Evolutionary conservation across 2,113 vertebrate species (phyloP).

Genomic region (Triplophysa siluroides): DNA sequence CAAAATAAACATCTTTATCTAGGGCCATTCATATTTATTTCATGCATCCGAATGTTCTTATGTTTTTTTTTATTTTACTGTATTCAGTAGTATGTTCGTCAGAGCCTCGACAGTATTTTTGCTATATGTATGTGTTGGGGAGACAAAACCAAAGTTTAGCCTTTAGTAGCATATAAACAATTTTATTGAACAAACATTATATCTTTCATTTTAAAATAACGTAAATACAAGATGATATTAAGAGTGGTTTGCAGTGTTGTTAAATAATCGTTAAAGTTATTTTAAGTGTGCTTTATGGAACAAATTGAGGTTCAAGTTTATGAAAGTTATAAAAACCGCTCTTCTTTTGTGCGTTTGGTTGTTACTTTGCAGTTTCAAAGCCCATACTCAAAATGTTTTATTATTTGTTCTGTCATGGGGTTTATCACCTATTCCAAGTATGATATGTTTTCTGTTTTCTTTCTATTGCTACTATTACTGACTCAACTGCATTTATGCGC

Average conservation of each 20-base stretch:
- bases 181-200: background rate
- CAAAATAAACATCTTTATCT: too few relatives aligned
- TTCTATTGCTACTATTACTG: constrained; percentile 4
- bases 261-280: background rate
- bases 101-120: background rate
- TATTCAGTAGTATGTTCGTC: too few relatives aligned
- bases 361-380: background rate
- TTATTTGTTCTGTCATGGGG: background rate
- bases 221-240: background rate
- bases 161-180: too few relatives aligned
- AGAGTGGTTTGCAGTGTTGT: background rate
- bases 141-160: background rate
- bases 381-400: background rate
- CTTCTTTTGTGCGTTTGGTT: background rate
- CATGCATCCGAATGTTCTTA: too few relatives aligned
- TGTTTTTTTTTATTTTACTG: too few relatives aligned
- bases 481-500: constrained; percentile 30
- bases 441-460: background rate
- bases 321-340: too few relatives aligned
- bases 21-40: too few relatives aligned
- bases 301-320: background rate
- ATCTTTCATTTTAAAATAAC: background rate
- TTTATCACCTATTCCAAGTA: background rate
- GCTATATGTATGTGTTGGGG: background rate
- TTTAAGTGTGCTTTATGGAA: background rate